Base-by-base conservation (phyloP, 2,113 vertebrate species). In the Eptesicus fuscus region DNA sequence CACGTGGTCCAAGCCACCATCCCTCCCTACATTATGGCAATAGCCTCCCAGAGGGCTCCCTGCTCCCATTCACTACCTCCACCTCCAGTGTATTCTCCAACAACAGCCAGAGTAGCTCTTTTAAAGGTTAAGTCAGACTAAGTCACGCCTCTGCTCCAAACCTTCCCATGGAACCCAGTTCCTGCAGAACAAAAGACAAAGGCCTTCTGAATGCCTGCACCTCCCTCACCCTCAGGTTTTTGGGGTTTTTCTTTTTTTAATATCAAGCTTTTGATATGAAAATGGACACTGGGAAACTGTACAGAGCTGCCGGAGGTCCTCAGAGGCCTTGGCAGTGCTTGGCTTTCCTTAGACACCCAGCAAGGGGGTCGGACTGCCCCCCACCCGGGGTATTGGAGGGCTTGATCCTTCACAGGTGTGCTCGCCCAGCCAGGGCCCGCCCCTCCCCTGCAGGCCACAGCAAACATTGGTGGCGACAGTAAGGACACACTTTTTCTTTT, bases 401-500 rank as follows among this genome's bases (percentile, higher is more conserved):
- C 35, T 49, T 44, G 25, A 25, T 28, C 61, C 32, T 8, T 0
- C 0, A 47, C 95, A 96, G 96, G 90, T 83, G 79, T 11, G 37
- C 70, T 84, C 84, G 3, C 1, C 61, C 79, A 7, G 2, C 32
- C 83, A n/a, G 67, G 14, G 13, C 0, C 90, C 0, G 1, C 69
- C 65, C 51, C 32, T 59, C 0, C 87, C 71, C 67, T n/a, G 44
- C 1, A 61, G 76, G 73, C 51, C 92, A 88, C 59, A 63, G 96
- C 96, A 96, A 97, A 93, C 95, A 1, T 44, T 61, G 2, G 0
- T 0, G 1, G 93, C 86, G 17, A 88, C 95, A 96, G 30, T 0
- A 77, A 94, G 63, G 67, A 80, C 82, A 77, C 35, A 73, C 86
- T 97, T 69, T 97, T 96, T 96, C 92, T 96, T 95, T 88, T 95